Percentiles rank a stretch among this genome's conserved stretches.
phyloP scores from a whole-genome alignment of 2,113 vertebrate species.

The Rhabdomys dilectus region DNA sequence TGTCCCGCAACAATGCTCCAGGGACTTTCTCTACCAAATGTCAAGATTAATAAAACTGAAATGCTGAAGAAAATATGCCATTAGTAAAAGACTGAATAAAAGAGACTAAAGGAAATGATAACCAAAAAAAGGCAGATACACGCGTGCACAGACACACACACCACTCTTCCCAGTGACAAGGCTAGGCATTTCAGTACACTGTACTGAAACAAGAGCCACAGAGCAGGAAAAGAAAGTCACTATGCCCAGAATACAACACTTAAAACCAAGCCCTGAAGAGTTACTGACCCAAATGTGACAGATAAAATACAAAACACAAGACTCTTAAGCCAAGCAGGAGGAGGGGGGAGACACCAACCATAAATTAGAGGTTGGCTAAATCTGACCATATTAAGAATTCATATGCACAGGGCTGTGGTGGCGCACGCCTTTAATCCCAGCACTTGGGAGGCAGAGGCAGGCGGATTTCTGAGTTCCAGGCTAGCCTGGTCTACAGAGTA shows the following conservation, averaged over 20 bases:
- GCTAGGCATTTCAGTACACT: fast-evolving
- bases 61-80: not conserved
- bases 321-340: not conserved
- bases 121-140: not conserved
- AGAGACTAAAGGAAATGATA: not conserved
- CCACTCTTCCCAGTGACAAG: not conserved
- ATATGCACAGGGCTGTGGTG: too few relatives aligned
- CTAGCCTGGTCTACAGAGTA: too few relatives aligned
- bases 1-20: slow-evolving; percentile 24
- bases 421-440: too few relatives aligned
- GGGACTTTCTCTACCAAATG: slow-evolving; percentile 25
- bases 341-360: not conserved
- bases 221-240: not conserved
- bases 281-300: not conserved
- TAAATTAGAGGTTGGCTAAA: not conserved
- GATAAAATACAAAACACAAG: not conserved
- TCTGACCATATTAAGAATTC: not conserved
- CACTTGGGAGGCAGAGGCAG: too few relatives aligned
- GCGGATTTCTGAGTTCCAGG: too few relatives aligned
- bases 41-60: slow-evolving; percentile 49
- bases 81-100: not conserved
- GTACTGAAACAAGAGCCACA: not conserved
- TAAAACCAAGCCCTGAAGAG: not conserved
- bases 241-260: fast-evolving
- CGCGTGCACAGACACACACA: too few relatives aligned